Evolutionary conservation across 2,888 invertebrate species (phyloP), one percentile per base, ranked within the genome.

Genomic region (Acrobasis consociella): DNA sequence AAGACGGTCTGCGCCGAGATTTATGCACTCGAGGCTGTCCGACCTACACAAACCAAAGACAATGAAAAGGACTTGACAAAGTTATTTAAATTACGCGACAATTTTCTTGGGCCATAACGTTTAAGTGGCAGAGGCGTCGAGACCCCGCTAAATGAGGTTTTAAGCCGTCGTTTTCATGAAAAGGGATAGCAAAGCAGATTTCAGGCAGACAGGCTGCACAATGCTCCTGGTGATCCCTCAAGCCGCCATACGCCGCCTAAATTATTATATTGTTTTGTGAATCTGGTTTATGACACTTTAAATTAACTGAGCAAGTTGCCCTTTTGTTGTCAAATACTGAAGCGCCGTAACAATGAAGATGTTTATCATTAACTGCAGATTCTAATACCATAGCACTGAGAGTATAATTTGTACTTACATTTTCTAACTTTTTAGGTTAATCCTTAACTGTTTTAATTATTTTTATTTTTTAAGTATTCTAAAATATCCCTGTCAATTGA

Each of bases 61-160:
- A 89, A 85, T 85, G 76, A 77, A 72, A 77, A 77, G 78, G 79
- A 78, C 82, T 80, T 74, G 77, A 80, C 81, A 78, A 86, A 87
- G 86, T 89, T 90, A 88, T 89, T 89, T 85, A 90, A 91, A 89
- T 89, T 85, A 87, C 80, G 85, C 86, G 88, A 89, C 86, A 89
- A 89, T 89, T 89, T 89, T 89, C 88, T 85, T 84, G 77, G 78
- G 77, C 81, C 77, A 84, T 83, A 87, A 80, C 81, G 84, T 83
- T 81, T 85, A 85, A 89, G 87, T 86, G 86, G 85, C 70, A 79
- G 78, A 85, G 82, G 82, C 85, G 86, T 81, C 77, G 82, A 73
- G 86, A 76, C 81, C 77, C 72, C 80, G 73, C 83, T 86, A 88
- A 91, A 91, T 89, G 89, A 89, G 85, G 89, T 89, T 90, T 89